These are phyloP conservation scores for Brachionus rubens DNA, from an alignment of 1,140 invertebrate species.

Conservation along the genomic window DNA sequence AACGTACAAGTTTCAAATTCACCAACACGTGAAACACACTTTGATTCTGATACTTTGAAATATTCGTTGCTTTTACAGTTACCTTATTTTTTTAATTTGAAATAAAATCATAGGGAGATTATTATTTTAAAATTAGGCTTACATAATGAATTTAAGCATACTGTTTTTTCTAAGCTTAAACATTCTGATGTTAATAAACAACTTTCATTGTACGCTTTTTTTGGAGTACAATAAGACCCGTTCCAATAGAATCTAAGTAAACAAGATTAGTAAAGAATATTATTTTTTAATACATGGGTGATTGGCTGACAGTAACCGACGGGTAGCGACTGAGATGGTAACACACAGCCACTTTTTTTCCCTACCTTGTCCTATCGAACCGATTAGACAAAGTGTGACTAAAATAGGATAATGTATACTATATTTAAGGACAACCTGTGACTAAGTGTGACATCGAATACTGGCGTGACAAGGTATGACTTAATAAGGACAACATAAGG, in stretches of 20 bases:
- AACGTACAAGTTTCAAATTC: conserved; percentile 3
- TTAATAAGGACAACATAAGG: too few species aligned
- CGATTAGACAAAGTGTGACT: too few species aligned
- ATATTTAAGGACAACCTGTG: too few species aligned
- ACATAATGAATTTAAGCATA: neutral
- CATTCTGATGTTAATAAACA: neutral
- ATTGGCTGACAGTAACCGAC: too few species aligned
- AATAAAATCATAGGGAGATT: neutral
- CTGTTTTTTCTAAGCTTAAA: neutral
- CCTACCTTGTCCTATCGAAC: too few species aligned
- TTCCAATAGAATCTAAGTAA: neutral
- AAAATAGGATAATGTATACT: too few species aligned
- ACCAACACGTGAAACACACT: neutral
- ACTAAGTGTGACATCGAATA: too few species aligned
- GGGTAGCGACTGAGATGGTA: too few species aligned
- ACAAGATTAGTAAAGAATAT: neutral
- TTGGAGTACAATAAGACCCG: neutral
- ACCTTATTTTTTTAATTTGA: neutral
- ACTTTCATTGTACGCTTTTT: neutral
- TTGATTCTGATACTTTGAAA: too few species aligned
- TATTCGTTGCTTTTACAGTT: neutral
- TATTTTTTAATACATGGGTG: neutral
- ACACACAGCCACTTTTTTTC: too few species aligned
- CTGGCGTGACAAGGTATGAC: too few species aligned
- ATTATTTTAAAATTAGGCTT: neutral